Evolutionary conservation across 2,888 invertebrate species (phyloP), one percentile per base, ranked within the genome.

Genomic region (Andricus quercusramuli): DNA sequence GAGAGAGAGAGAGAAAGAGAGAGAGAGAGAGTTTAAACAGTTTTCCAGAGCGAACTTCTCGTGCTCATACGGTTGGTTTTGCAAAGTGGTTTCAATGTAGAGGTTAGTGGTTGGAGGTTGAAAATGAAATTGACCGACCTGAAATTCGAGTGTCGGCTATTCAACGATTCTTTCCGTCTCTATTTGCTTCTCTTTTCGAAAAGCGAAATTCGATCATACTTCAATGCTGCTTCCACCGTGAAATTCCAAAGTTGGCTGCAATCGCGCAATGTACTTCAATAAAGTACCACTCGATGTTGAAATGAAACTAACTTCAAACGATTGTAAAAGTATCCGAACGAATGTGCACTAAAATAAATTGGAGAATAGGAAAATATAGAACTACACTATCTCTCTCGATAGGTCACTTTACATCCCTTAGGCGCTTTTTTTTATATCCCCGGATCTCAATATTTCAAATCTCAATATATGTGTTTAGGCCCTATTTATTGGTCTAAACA

Each of bases 41-140:
- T 74, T 74, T 74, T 74, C 51, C 29, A 59, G 37, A 56, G 56
- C 56, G 56, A 74, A 74, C 51, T 74, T 74, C 74, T 56, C 74
- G 15, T 74, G 56, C 56, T n/a, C 51, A 29, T 74, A 74, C 51
- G 51, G 51, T 51, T 74, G 56, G 13, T 74, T 56, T 56, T 74
- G 74, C 74, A 74, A 74, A 74, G 74, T 74, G 74, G 74, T 74
- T 74, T 74, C 74, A 74, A 32, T 74, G 56, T 20, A 37, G 74
- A 74, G 56, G 74, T 74, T 59, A 74, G 74, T 22, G 74, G 56
- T 74, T 56, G 15, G 56, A 51, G 56, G 56, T 56, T 56, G 56
- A 56, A 59, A 74, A 74, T 74, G 32, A 37, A 74, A 74, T 74
- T 74, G 74, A 74, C 74, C 37, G 5, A 20, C 37, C 51, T 37